A percentile compares a stretch with the other conserved stretches of the same genome.
Conservation (phyloP, 2,888 invertebrate species). For the Sisyra nigra region DNA sequence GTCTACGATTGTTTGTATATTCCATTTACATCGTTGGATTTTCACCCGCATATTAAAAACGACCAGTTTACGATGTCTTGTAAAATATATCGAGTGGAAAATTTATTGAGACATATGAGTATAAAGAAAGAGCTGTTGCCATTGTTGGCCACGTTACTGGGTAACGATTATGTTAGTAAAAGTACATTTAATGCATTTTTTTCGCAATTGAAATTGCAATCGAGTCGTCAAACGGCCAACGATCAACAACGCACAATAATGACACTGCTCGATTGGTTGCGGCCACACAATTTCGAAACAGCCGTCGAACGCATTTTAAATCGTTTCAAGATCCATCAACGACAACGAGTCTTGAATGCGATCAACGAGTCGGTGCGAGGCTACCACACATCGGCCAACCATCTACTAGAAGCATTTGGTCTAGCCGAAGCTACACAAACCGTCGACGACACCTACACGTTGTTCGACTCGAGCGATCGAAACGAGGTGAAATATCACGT, state of each 20-base stretch:
- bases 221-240: conserved; percentile 29
- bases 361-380: conserved; percentile 46
- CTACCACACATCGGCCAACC: conserved; percentile 32
- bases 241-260: conserved; percentile 53
- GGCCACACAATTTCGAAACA: conserved; percentile 48
- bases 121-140: conserved; percentile 53
- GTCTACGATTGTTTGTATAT: conserved; percentile 74
- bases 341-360: conserved; percentile 34
- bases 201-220: conserved; percentile 40
- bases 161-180: conserved; percentile 74
- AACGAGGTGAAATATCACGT: conserved; percentile 17
- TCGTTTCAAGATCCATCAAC: conserved; percentile 36
- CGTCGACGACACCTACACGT: neutral
- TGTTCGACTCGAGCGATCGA: conserved; percentile 6
- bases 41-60: conserved; percentile 21
- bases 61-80: conserved; percentile 38
- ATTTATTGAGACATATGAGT: conserved; percentile 45
- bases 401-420: neutral
- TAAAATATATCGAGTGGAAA: conserved; percentile 53
- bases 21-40: conserved; percentile 50
- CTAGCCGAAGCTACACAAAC: neutral
- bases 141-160: conserved; percentile 64
- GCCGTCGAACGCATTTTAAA: conserved; percentile 51
- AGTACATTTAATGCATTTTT: conserved; percentile 55
- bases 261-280: conserved; percentile 59